These are phyloP conservation scores for Tetramorium bicarinatum DNA, from an alignment of 2,888 invertebrate genomes.

Conservation along the genomic window DNA sequence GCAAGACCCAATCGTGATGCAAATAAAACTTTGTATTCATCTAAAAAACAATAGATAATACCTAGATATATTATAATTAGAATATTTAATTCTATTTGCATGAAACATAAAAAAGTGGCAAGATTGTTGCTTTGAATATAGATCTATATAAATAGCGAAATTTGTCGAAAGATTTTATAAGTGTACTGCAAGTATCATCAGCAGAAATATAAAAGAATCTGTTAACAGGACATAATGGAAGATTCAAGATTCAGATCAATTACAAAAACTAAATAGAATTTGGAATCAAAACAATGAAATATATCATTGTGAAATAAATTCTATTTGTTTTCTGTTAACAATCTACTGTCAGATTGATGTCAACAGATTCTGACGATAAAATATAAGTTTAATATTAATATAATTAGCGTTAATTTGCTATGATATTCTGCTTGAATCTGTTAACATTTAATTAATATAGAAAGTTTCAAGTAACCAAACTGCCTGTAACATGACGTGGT, in stretches of 20 bases:
- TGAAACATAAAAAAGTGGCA: background rate
- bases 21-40: slow-evolving; percentile 59
- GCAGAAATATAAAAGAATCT: background rate
- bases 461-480: too few relatives aligned
- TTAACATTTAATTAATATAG: too few relatives aligned
- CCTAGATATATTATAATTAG: slow-evolving; percentile 9
- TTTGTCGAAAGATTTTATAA: background rate
- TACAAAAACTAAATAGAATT: background rate
- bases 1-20: slow-evolving; percentile 74
- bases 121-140: background rate
- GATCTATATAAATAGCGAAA: background rate
- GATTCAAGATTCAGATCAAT: too few relatives aligned
- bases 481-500: too few relatives aligned
- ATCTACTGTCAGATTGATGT: background rate
- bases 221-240: background rate
- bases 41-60: slow-evolving; percentile 57
- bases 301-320: background rate
- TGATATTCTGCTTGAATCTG: background rate
- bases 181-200: background rate
- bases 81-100: slow-evolving; percentile 11
- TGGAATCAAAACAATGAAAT: background rate
- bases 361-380: too few relatives aligned
- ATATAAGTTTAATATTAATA: background rate
- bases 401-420: background rate
- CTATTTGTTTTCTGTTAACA: background rate